A percentile compares a stretch with the other conserved stretches of the same genome.
phyloP scores from a whole-genome alignment of 2,797 vertebrate genomes.

The Masticophis lateralis region DNA sequence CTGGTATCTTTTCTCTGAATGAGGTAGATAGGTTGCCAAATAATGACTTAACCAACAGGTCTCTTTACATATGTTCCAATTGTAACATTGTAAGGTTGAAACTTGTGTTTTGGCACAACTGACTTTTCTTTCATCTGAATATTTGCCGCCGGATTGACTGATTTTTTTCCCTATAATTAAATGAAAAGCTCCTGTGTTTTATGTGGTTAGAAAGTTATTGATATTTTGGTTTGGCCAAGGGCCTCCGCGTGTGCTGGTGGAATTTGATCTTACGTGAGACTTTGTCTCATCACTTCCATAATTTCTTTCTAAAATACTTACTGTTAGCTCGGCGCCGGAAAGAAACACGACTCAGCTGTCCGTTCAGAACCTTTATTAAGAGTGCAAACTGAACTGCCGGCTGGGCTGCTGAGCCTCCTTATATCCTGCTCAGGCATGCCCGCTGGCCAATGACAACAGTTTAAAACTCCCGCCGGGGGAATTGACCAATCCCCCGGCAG shows the following conservation, averaged over 20 bases:
- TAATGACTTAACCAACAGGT: not conserved
- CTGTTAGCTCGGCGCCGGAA: no score
- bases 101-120: not conserved
- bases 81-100: not conserved
- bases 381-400: no score
- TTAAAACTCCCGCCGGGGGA: no score
- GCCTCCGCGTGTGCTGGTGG: not conserved
- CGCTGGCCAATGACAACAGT: no score
- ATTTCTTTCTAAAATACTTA: not conserved
- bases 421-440: no score
- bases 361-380: no score
- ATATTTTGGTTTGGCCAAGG: constrained; percentile 13
- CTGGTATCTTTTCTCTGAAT: not conserved
- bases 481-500: no score
- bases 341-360: no score
- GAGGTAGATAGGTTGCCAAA: not conserved
- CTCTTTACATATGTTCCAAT: not conserved
- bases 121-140: not conserved
- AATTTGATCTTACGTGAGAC: not conserved
- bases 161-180: constrained; percentile 14
- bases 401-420: no score
- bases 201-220: constrained; percentile 6
- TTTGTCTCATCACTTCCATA: not conserved
- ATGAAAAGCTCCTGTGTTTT: not conserved
- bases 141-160: constrained; percentile 19